Conservation (phyloP, 2,888 invertebrate species). For the Microplitis manilae region DNA sequence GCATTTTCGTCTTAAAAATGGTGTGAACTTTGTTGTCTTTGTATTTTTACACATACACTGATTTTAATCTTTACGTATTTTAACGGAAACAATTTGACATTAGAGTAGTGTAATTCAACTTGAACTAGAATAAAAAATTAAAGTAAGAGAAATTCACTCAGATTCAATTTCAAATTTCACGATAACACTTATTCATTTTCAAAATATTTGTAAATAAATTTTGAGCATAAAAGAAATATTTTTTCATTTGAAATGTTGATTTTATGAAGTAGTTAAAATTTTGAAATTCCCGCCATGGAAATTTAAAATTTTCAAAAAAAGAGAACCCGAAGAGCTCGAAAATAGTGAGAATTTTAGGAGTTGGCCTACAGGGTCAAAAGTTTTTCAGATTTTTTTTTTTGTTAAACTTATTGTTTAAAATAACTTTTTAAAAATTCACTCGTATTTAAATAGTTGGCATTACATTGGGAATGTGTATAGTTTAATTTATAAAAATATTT, state of each 20-base stretch:
- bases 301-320: too few relatives aligned
- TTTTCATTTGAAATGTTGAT: too few relatives aligned
- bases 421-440: background rate
- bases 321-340: too few relatives aligned
- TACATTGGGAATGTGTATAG: background rate
- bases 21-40: constrained; percentile 51
- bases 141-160: background rate
- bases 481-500: constrained; percentile 1
- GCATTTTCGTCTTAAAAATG: constrained; percentile 51
- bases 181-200: background rate
- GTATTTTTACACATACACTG: constrained; percentile 1
- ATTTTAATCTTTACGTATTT: constrained; percentile 15
- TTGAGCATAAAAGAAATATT: too few relatives aligned
- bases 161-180: background rate
- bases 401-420: too few relatives aligned
- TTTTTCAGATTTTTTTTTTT: too few relatives aligned
- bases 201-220: background rate
- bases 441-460: background rate
- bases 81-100: constrained; percentile 7
- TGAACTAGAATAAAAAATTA: background rate
- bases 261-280: too few relatives aligned
- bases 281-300: too few relatives aligned
- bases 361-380: too few relatives aligned
- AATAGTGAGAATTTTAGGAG: too few relatives aligned
- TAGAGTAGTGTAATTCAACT: background rate